phyloP scores from a whole-genome alignment of 1,140 invertebrate species.

The Dermatophagoides farinae region DNA sequence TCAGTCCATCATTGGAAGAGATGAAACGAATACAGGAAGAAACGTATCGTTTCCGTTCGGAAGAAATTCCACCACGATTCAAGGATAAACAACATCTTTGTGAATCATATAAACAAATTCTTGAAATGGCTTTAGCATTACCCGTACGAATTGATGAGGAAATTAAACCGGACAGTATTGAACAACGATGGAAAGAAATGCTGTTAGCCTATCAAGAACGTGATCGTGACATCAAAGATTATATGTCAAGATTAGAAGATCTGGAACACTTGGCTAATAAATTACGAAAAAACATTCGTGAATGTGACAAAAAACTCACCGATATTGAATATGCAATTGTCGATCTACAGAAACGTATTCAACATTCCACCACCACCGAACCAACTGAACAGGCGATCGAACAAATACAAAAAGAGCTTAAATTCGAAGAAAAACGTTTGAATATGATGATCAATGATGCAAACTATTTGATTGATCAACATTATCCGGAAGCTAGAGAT shows the following conservation, averaged over 20 bases:
- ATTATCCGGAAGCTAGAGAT: conserved; percentile 59
- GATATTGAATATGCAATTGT: conserved; percentile 65
- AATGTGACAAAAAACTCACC: conserved; percentile 61
- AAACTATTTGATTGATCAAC: conserved; percentile 61
- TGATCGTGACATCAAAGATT: conserved; percentile 66
- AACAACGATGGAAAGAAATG: conserved; percentile 70
- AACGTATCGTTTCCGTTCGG: conserved; percentile 66
- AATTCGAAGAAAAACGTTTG: conserved; percentile 63
- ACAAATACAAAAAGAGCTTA: conserved; percentile 66
- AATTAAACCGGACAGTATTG: conserved; percentile 65
- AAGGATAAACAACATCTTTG: conserved; percentile 65
- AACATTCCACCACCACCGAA: conserved; percentile 50
- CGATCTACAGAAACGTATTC: conserved; percentile 63
- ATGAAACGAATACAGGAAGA: conserved; percentile 78
- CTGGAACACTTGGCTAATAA: conserved; percentile 83
- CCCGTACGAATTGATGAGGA: conserved; percentile 47
- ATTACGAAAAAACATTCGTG: conserved; percentile 71
- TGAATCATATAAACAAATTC: conserved; percentile 67
- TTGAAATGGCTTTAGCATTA: conserved; percentile 29
- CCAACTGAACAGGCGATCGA: conserved; percentile 84
- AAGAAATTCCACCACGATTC: conserved; percentile 70
- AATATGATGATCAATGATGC: conserved; percentile 78
- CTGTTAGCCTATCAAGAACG: conserved; percentile 63
- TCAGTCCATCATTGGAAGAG: conserved; percentile 73
- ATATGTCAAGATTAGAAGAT: conserved; percentile 72